These are phyloP conservation scores for Acanthococcus lagerstroemiae DNA, from an alignment of 2,888 invertebrate species.

Conservation along the genomic window DNA sequence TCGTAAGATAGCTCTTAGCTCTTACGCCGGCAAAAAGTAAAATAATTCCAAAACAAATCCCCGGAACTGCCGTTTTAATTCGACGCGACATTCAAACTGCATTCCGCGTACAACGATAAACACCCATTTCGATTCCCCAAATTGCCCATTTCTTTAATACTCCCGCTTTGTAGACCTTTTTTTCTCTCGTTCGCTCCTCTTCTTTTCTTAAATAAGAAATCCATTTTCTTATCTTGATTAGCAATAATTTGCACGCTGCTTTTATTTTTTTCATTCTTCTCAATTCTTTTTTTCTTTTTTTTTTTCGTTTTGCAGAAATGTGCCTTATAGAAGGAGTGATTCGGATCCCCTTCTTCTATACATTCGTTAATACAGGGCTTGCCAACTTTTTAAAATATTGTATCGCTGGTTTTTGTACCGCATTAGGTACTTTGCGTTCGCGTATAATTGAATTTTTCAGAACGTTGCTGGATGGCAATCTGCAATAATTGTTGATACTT, in stretches of 20 bases:
- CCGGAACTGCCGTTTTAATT: not conserved
- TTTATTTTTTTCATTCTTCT: conserved; percentile 1
- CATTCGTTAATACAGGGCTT: not conserved
- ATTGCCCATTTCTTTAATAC: conserved; percentile 16
- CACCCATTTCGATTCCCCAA: conserved; percentile 19
- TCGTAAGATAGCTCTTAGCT: too few species aligned
- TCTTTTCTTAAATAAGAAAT: conserved; percentile 10
- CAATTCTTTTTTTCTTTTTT: not conserved
- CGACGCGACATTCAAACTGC: not conserved
- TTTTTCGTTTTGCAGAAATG: not conserved
- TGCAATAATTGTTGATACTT: too few species aligned
- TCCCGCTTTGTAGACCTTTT: not conserved
- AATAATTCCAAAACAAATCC: not conserved
- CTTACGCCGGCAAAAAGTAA: too few species aligned
- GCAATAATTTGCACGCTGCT: conserved; percentile 28
- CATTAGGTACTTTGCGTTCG: too few species aligned
- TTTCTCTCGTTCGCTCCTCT: not conserved
- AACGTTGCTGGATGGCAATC: too few species aligned
- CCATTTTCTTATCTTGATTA: conserved; percentile 30
- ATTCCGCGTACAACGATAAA: conserved; percentile 8
- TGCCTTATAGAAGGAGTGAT: too few species aligned
- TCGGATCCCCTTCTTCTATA: not conserved
- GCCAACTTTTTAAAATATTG: conserved; percentile 2
- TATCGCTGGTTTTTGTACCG: too few species aligned
- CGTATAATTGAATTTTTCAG: too few species aligned